These are phyloP conservation scores for Leptinotarsa defecta DNA, from an alignment of 1,140 invertebrate species.

Conservation along the genomic window DNA sequence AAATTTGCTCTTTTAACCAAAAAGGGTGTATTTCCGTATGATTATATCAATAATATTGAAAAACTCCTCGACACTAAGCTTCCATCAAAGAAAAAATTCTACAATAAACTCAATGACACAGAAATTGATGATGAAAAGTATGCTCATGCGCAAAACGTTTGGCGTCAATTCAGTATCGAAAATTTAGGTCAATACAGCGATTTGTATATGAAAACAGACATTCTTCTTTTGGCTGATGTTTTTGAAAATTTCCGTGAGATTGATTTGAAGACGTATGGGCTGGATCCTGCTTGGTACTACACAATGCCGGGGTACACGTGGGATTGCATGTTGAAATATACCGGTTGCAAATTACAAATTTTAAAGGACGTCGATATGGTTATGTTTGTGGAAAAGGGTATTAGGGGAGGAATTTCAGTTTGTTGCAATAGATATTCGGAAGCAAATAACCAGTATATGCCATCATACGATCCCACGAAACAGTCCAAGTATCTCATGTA, in stretches of 20 bases:
- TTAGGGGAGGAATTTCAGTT: constrained; percentile 52
- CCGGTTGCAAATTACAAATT: constrained; percentile 45
- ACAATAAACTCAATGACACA: constrained; percentile 47
- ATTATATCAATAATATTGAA: constrained; percentile 46
- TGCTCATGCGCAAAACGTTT: constrained; percentile 55
- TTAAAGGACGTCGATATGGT: constrained; percentile 54
- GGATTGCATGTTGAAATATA: constrained; percentile 46
- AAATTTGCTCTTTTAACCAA: constrained; percentile 45
- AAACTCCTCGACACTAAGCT: constrained; percentile 50
- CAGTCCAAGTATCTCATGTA: constrained; percentile 53
- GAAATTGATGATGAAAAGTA: constrained; percentile 53
- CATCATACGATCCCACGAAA: constrained; percentile 38
- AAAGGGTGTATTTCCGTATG: constrained; percentile 52
- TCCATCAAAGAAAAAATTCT: constrained; percentile 50
- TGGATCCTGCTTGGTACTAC: constrained; percentile 54
- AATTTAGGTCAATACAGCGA: constrained; percentile 54
- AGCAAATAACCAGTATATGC: constrained; percentile 47
- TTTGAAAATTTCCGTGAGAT: constrained; percentile 58
- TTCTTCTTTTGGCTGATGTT: constrained; percentile 56
- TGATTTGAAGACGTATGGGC: constrained; percentile 46
- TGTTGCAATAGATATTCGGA: constrained; percentile 49
- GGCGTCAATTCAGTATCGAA: constrained; percentile 55
- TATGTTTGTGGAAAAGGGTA: constrained; percentile 52
- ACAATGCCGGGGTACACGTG: constrained; percentile 53
- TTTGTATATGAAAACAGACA: constrained; percentile 54